Conservation (phyloP, 2,113 vertebrate species). For the Guaruba guarouba region DNA sequence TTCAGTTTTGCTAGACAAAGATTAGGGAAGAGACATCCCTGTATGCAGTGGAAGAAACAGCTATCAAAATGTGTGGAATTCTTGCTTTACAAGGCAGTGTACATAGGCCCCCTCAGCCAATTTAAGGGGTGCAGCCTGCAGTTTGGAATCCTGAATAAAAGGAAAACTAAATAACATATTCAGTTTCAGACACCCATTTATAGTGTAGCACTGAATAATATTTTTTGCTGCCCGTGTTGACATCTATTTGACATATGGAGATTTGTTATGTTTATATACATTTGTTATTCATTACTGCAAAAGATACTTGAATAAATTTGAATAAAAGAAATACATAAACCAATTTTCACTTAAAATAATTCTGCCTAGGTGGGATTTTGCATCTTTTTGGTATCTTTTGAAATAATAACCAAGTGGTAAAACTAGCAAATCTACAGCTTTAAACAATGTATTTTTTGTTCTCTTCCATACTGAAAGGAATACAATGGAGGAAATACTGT, state of each 20-base stretch:
- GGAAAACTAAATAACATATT: background rate
- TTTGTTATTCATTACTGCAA: constrained; percentile 2
- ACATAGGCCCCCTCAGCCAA: background rate
- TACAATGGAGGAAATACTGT: background rate
- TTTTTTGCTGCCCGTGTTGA: background rate
- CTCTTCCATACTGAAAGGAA: background rate
- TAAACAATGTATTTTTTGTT: background rate
- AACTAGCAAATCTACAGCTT: background rate
- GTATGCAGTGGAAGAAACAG: background rate
- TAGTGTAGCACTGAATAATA: background rate
- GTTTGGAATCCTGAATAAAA: background rate
- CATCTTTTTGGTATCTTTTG: background rate
- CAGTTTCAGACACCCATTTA: background rate
- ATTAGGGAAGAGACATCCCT: background rate
- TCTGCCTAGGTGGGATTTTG: background rate
- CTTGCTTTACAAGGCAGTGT: background rate
- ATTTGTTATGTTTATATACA: background rate
- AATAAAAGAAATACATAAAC: background rate
- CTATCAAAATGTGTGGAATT: background rate
- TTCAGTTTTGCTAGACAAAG: background rate
- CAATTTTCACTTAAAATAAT: constrained; percentile 16
- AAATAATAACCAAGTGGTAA: constrained; percentile 19
- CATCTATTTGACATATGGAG: background rate
- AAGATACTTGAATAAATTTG: constrained; percentile 30
- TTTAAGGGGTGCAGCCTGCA: background rate